Evolutionary conservation across 2,797 vertebrate genomes (phyloP).

Genomic region (Xiphorhynchus erythropygius): DNA sequence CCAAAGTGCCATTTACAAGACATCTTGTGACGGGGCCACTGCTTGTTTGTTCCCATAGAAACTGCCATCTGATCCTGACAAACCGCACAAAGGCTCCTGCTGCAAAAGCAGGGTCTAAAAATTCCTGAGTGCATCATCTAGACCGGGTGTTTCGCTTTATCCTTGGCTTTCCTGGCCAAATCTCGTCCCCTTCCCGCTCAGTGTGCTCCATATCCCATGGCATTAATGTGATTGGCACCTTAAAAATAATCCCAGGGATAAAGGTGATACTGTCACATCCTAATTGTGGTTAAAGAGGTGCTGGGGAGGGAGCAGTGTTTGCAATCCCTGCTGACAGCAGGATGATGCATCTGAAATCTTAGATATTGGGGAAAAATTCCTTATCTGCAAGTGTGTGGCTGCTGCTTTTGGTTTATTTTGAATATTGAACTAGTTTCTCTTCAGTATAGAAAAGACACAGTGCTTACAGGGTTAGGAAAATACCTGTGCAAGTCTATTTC

Average conservation of each 20-base stretch:
- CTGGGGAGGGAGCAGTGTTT: neutral
- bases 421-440: neutral
- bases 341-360: neutral
- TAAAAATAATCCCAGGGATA: neutral
- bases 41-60: conserved; percentile 68
- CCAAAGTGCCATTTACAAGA: neutral
- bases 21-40: neutral
- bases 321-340: neutral
- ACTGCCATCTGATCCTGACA: conserved; percentile 41
- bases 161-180: neutral
- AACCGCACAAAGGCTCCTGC: neutral
- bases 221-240: neutral
- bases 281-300: neutral
- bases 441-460: fast-evolving
- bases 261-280: neutral
- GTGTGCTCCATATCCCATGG: fast-evolving
- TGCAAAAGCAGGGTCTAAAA: neutral
- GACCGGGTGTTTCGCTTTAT: neutral
- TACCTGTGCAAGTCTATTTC: neutral
- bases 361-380: fast-evolving
- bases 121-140: neutral
- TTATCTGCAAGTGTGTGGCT: neutral
- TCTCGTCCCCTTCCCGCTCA: fast-evolving
- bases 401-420: neutral
- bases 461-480: fast-evolving